phyloP scores from a whole-genome alignment of 92 coral and sea anemone genomes.

The Phenganax marumi region DNA sequence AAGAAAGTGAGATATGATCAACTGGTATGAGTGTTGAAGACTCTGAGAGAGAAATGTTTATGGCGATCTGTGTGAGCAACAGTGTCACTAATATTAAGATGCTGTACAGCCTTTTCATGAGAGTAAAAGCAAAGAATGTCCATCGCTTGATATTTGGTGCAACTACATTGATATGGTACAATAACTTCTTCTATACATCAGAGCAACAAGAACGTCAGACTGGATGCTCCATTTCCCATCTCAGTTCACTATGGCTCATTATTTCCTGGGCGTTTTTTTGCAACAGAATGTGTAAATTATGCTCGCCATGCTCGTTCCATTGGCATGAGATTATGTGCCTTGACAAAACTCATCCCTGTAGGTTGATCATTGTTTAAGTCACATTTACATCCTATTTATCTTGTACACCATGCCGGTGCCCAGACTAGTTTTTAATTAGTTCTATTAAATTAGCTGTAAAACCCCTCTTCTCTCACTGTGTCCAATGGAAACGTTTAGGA shows the following conservation, averaged over 20 bases:
- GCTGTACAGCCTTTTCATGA: not conserved
- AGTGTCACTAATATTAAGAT: too few relatives aligned
- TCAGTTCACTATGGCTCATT: not conserved
- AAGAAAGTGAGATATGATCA: not conserved
- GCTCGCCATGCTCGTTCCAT: not conserved
- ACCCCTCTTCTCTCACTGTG: too few relatives aligned
- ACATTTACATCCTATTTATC: not conserved
- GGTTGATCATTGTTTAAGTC: not conserved
- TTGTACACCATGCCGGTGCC: not conserved
- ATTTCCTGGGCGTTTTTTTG: not conserved
- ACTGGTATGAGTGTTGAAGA: too few relatives aligned
- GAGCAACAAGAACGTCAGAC: slow-evolving; percentile 3
- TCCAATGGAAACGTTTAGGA: too few relatives aligned
- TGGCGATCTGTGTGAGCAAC: too few relatives aligned
- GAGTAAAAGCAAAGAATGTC: not conserved
- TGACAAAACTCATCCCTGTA: not conserved
- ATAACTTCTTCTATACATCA: not conserved
- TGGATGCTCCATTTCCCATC: slow-evolving; percentile 3
- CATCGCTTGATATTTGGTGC: not conserved
- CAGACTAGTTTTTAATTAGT: too few relatives aligned
- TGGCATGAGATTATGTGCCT: slow-evolving; percentile 1
- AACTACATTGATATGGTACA: not conserved
- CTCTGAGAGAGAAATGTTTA: too few relatives aligned
- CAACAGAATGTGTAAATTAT: not conserved
- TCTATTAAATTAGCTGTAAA: too few relatives aligned